Evolutionary conservation across 1,140 invertebrate species (phyloP), one percentile per base, ranked within the genome.

Genomic region (Bombus balteatus): DNA sequence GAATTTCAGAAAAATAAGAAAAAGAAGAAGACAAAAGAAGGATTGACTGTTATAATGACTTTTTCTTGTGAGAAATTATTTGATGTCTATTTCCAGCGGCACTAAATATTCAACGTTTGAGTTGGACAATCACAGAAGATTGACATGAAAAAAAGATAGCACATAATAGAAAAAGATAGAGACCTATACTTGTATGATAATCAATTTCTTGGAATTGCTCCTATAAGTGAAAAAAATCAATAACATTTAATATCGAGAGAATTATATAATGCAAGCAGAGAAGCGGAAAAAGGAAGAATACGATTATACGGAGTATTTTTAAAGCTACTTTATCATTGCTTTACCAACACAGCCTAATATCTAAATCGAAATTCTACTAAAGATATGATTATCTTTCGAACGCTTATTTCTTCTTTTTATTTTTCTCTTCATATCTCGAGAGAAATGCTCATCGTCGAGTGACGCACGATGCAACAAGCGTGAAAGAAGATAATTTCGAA

Each of bases 401-500:
- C 18, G 15, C 18, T 34, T 12, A 9, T 37, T 22, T 18, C 4
- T 68, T 68, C 34, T 37, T 22, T 34, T 37, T 25, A 22, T 57
- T 37, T 39, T 59, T 18, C 1, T 28, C 25, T 18, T 39, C n/a
- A 3, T 79, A 34, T 37, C 41, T 34, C 32, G 9, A 25, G 18
- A 72, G 3, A 8, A 41, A 34, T 12, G 9, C 8, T 18, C 34
- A 32, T 39, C 4, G n/a, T 73, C 3, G 10, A 13, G 4, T 9
- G 25, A 37, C 18, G 43, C 12, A 18, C 25, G 18, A 41, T 53
- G 3, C 22, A 81, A 81, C 39, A 34, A 72, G 39, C 57, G n/a
- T 47, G 59, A 66, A 53, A 76, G 13, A 68, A 43, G 39, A 74
- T 59, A 73, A 71, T 59, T 73, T 73, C 15, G 15, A 43, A 57